Evolutionary conservation across 2,113 vertebrate genomes (phyloP), one percentile per base, ranked within the genome.

Genomic region (Callithrix jacchus): DNA sequence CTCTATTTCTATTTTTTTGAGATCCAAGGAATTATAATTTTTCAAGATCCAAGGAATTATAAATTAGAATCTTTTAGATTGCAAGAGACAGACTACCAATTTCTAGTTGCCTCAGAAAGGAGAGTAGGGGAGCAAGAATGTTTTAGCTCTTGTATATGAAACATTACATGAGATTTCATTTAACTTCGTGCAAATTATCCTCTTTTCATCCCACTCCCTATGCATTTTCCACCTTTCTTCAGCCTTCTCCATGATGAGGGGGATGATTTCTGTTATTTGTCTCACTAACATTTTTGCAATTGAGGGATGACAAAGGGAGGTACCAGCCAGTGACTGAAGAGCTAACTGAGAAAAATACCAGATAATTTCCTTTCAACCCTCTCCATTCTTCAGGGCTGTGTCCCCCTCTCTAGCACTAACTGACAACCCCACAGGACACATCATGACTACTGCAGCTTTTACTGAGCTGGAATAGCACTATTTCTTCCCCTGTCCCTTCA

Each of bases 1-100:
- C 42, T 42, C 42, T 42, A 42, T 42, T 14, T 61, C 8, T 27
- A 81, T 61, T 61, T 84, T 94, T 74, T 87, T 40, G 92, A 93
- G 58, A 81, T 83, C 66, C 52, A 76, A 95, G 21, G 13, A 93
- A 17, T 14, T 61, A 6, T 27, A 84, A 68, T 61, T 84, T 94
- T 74, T 87, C 45, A 93, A 93, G 58, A 81, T 83, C 66, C 52
- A 76, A 95, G 21, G 13, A 93, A n/a, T 49, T 94, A 64, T 87
- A 79, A 64, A 7, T 68, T 82, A 74, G 42, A 88, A 58, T 61
- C 4, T 6, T 96, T 90, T 93, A 73, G 87, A 89, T 47, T 96
- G 6, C 7, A 92, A 93, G 42, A 71, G 7, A 79, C 4, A 30
- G 9, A 89, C 84, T 25, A 42, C 5, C 1, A 32, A 95, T 89